phyloP scores from a whole-genome alignment of 2,113 vertebrate species.

The Euleptes europaea region DNA sequence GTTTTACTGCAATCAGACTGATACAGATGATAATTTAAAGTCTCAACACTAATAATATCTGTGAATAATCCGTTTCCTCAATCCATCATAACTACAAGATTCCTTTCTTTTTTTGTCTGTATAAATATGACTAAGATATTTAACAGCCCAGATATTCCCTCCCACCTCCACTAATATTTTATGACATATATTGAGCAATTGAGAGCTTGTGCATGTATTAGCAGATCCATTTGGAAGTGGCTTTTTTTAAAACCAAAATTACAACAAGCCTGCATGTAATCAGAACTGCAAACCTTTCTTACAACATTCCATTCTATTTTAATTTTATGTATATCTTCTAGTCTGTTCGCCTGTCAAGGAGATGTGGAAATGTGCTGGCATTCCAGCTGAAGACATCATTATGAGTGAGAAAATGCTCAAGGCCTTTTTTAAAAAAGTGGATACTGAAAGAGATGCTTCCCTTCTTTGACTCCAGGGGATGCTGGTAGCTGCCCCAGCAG shows the following conservation, averaged over 20 bases:
- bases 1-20: conserved; percentile 87
- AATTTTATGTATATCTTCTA: conserved; percentile 77
- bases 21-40: conserved; percentile 86
- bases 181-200: conserved; percentile 57
- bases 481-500: conserved; percentile 68
- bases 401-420: conserved; percentile 73
- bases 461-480: conserved; percentile 72
- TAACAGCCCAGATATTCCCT: conserved; percentile 59
- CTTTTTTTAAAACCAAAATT: conserved; percentile 29
- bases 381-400: conserved; percentile 75
- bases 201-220: conserved; percentile 45
- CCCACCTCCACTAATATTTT: conserved; percentile 45
- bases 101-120: conserved; percentile 68
- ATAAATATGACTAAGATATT: conserved; percentile 69
- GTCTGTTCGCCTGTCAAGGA: conserved; percentile 71
- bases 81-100: conserved; percentile 82
- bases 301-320: conserved; percentile 77
- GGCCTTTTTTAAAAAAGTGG: conserved; percentile 72
- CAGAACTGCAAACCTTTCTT: conserved; percentile 73
- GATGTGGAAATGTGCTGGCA: conserved; percentile 74
- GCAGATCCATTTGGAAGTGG: conserved; percentile 63
- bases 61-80: conserved; percentile 82
- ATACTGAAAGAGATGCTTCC: conserved; percentile 69
- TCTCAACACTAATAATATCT: conserved; percentile 85
- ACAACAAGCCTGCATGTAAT: conserved; percentile 48